Evolutionary conservation across 2,888 invertebrate species (phyloP), one percentile per base, ranked within the genome.

Genomic region (Nycteola revayana): DNA sequence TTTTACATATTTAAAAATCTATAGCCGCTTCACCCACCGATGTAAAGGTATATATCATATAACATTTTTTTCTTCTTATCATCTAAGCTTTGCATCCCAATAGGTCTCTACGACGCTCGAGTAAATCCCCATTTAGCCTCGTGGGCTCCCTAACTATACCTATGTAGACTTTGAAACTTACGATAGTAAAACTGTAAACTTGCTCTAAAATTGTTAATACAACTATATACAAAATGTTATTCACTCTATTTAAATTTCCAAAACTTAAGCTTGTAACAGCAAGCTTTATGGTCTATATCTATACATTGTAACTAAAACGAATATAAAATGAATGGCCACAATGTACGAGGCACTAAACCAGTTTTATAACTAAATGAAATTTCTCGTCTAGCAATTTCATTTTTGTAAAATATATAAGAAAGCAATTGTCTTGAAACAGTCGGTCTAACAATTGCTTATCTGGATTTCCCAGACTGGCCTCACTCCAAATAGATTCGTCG

Each of bases 401-500:
- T 60, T 60, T 52, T 61, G 43, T 56, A 56, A 64, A 68, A 68
- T 66, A 60, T 62, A 59, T 60, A 52, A 49, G 60, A 61, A 59
- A 58, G 58, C 69, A 64, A 71, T 73, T 69, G 72, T 74, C 67
- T 70, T 55, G 59, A 55, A 61, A 62, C 32, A 50, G 45, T 53
- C 55, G 36, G 55, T 64, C 60, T 60, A 49, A 68, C 71, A 67
- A 72, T 68, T 71, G 71, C 66, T 70, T 75, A 68, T 75, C 66
- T 68, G 44, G 49, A 56, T 39, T 57, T 49, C 43, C 53, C 56
- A 54, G 61, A 65, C 68, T 75, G 74, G 74, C 76, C 61, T 45
- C 52, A 49, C 53, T 72, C 76, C 74, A 75, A 75, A 66, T 69
- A 70, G 66, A 70, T 71, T 66, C 50, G 44, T 48, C 41, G 42